Base-by-base conservation (phyloP, 2,113 vertebrate genomes). In the Apteryx owenii region DNA sequence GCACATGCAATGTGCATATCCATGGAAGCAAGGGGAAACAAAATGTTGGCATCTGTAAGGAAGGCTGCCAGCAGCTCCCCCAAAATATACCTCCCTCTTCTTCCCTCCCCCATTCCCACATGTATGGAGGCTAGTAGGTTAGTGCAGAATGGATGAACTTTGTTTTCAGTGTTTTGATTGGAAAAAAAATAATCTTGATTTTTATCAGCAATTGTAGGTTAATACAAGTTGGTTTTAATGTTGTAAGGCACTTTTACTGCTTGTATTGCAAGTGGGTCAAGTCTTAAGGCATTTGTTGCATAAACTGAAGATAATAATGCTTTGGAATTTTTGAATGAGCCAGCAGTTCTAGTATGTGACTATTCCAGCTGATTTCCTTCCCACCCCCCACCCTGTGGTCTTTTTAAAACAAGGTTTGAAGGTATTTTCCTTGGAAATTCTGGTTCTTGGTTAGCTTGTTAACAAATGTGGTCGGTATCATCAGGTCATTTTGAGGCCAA, bases 21-120 rank as follows among this genome's bases (percentile, higher is more conserved):
- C 60, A 33, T 40, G 82, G 88, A 95, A 95, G 75, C 72, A 75
- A 90, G 94, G 61, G 92, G 42, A 95, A 95, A 97, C 61, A 66
- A 85, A 93, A 90, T 53, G 96, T 92, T 91, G 96, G 90, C 20
- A 10, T 98, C 98, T 96, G 73, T 84, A 85, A 97, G 97, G 98
- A 99, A 98, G 98, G 98, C 99, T 98, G 99, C 99, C 99, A 89
- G 99, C 99, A 99, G 99, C 98, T 10, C 97, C 98, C 98, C 98
- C 90, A 93, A 87, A 97, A 96, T 84, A 96, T 33, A 88, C 53
- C 88, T 94, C 77, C 90, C 97, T 95, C 89, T 95, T 60, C 69
- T 11, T 91, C 66, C 89, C 98, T 90, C 88, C 77, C 46, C 68
- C 2, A 6, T 96, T 95, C 81, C n/a, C 97, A 14, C 53, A 90